Evolutionary conservation across 2,113 vertebrate genomes (phyloP).

Genomic region (Vulpes lagopus): DNA sequence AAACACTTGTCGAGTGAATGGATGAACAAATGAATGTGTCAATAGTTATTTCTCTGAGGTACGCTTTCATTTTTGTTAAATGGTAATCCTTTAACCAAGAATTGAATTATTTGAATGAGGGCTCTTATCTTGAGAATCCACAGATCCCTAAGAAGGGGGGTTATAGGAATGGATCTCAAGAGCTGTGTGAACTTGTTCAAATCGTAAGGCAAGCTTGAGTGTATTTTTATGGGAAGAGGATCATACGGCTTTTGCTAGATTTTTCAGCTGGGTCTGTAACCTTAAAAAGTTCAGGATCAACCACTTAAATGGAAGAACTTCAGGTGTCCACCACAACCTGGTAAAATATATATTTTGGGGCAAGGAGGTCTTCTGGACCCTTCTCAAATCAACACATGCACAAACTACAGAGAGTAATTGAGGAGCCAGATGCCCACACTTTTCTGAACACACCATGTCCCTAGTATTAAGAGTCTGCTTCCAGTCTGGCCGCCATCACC

Average conservation of each 20-base stretch:
- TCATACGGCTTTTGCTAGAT: slow-evolving; percentile 22
- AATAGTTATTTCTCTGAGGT: slow-evolving; percentile 32
- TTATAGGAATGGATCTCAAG: background rate
- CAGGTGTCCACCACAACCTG: background rate
- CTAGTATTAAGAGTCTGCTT: background rate
- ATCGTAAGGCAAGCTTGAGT: background rate
- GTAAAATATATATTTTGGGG: background rate
- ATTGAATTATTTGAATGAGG: slow-evolving; percentile 11
- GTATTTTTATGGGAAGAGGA: slow-evolving; percentile 38
- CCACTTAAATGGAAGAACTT: slow-evolving; percentile 50
- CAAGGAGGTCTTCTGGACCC: background rate
- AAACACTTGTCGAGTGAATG: slow-evolving; percentile 42
- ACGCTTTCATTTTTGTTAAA: slow-evolving; percentile 47
- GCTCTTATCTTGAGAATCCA: background rate
- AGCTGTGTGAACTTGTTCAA: slow-evolving; percentile 11
- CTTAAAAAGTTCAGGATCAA: slow-evolving; percentile 3
- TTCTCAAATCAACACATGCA: background rate
- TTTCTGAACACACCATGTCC: background rate
- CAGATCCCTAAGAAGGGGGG: background rate
- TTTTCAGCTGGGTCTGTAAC: slow-evolving; percentile 30
- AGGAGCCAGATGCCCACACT: background rate
- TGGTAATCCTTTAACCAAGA: background rate
- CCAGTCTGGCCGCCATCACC: background rate
- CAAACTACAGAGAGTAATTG: background rate
- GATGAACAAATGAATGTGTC: background rate